These are phyloP conservation scores for Tragelaphus scriptus DNA, from an alignment of 2,113 vertebrate species.

Conservation along the genomic window DNA sequence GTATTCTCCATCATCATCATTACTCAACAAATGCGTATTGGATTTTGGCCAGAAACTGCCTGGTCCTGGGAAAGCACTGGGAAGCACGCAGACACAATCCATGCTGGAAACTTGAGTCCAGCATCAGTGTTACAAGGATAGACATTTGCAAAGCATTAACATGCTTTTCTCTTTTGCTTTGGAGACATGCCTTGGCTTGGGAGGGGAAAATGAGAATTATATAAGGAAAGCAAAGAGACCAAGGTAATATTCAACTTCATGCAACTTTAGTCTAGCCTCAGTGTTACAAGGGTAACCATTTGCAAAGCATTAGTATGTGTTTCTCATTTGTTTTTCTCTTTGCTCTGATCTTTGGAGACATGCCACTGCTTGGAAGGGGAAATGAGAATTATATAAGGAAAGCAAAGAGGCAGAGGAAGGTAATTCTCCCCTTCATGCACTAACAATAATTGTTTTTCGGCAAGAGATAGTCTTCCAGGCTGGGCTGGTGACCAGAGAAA, in stretches of 20 bases:
- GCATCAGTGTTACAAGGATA: background rate
- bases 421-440: background rate
- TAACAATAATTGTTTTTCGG: background rate
- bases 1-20: background rate
- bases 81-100: background rate
- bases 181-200: background rate
- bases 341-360: background rate
- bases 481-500: background rate
- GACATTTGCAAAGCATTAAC: background rate
- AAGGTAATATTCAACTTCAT: background rate
- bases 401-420: background rate
- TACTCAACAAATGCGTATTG: background rate
- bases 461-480: background rate
- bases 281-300: background rate
- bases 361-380: background rate
- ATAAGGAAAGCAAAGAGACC: background rate
- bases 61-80: background rate
- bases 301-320: background rate
- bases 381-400: background rate
- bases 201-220: background rate
- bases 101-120: background rate
- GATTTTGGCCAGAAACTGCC: background rate
- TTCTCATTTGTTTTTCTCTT: background rate
- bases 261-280: background rate
- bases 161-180: background rate